Evolutionary conservation across 2,797 vertebrate genomes (phyloP).

Genomic region (Chanos chanos): DNA sequence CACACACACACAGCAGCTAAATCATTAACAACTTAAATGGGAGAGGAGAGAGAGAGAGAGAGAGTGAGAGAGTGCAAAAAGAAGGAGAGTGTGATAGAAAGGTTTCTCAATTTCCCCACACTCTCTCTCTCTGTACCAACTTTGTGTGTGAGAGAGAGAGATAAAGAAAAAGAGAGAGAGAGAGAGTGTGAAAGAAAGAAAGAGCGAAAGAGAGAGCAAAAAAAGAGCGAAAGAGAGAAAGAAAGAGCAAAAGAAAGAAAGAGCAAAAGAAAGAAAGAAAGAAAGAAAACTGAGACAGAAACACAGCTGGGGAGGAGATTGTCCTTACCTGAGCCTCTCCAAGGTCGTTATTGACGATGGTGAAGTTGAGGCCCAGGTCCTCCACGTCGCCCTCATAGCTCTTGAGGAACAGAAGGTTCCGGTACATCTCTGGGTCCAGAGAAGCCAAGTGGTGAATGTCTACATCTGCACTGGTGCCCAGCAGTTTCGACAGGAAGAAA

Average conservation of each 20-base stretch:
- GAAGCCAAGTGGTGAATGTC: constrained; percentile 98
- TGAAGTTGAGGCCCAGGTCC: constrained; percentile 97
- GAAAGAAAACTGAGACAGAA: no score
- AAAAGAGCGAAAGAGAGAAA: not conserved
- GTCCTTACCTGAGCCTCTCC: constrained; percentile 90
- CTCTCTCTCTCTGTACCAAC: no score
- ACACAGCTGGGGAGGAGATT: not conserved
- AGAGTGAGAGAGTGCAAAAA: constrained; percentile 25
- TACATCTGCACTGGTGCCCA: constrained; percentile 95
- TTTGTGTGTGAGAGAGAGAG: no score
- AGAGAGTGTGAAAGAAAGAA: constrained; percentile 4
- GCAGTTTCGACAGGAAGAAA: constrained; percentile 95
- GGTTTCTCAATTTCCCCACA: no score
- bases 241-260: not conserved
- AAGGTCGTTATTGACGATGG: constrained; percentile 95
- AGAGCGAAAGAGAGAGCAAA: not conserved
- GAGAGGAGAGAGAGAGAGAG: not conserved
- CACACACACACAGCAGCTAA: constrained; percentile 48
- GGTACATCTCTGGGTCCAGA: constrained; percentile 94
- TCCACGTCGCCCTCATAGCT: constrained; percentile 96
- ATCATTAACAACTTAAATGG: constrained; percentile 62
- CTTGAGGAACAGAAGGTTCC: constrained; percentile 96
- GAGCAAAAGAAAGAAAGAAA: not conserved
- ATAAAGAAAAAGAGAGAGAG: constrained; percentile 22
- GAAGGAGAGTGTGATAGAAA: no score